Evolutionary conservation across 2,797 vertebrate genomes (phyloP), one percentile per base, ranked within the genome.

Genomic region (Trachurus trachurus): DNA sequence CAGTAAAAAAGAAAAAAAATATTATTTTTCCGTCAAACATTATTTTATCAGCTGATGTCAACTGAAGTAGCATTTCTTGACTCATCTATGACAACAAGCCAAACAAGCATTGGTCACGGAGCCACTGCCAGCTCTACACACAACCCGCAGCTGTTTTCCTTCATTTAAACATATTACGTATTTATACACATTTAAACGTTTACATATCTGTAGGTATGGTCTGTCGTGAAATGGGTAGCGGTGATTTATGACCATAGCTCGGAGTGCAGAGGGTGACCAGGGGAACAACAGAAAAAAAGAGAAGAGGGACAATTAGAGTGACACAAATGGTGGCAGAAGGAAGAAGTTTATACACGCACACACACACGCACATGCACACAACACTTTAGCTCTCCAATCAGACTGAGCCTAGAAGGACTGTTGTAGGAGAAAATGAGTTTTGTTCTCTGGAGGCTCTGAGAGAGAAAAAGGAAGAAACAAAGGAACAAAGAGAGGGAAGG

Each of bases 391-490:
- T 66, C 42, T 80, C 69, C 77, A 81, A 57, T 82, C 76, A 68
- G 65, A 70, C 49, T 66, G 60, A 76, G 21, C 66, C 83, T 80
- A 70, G 58, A 74, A 83, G 74, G 77, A 81, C 71, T 82, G 81
- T 86, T 86, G 73, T 81, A 73, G 78, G 81, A 93, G 87, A 87
- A 92, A 92, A 91, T 91, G 39, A 84, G 81, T 88, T 89, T 89
- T 86, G 71, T 84, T 79, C 87, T 87, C 81, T 45, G 60, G 84
- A 81, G 88, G 82, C 69, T 69, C 22, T 29, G 37, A 67, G 34
- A 67, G 34, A 44, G 17, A 66, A 2, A 60, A 5, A 45, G 12
- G 63, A 5, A 62, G 9, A 44, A 29, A 49, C 7, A 57, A 19
- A 42, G 13, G 63, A 4, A 58, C 7, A 44, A 34, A 49, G 45